phyloP scores from a whole-genome alignment of 2,797 vertebrate genomes.

The Astyanax mexicanus region DNA sequence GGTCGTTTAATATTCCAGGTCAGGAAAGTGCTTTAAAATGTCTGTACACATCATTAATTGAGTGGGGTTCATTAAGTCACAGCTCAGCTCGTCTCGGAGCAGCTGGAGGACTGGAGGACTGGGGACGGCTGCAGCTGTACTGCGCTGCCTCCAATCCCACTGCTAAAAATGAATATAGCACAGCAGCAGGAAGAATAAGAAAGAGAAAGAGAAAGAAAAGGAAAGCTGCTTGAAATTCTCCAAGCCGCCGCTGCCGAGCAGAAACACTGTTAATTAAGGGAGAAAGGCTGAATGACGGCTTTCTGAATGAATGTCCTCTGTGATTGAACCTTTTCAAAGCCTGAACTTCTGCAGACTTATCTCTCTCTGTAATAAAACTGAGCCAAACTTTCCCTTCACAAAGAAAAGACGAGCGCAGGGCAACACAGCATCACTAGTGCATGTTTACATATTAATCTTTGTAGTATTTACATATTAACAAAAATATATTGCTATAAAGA shows the following conservation, averaged over 20 bases:
- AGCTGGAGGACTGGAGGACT: not conserved
- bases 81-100: not conserved
- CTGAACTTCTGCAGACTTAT: not conserved
- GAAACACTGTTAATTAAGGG: conserved; percentile 6
- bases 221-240: not conserved
- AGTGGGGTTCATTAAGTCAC: not conserved
- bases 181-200: not conserved
- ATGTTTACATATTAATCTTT: not conserved
- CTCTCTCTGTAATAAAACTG: not conserved
- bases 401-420: not conserved
- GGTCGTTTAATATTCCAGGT: not conserved
- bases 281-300: not conserved
- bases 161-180: conserved; percentile 1
- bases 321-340: conserved; percentile 9
- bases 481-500: too few relatives aligned
- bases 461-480: not conserved
- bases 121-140: not conserved
- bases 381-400: not conserved
- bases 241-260: not conserved
- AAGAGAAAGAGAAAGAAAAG: not conserved
- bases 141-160: not conserved
- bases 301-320: conserved; percentile 12
- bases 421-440: not conserved
- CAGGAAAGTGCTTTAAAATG: not conserved
- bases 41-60: conserved; percentile 1